These are phyloP conservation scores for Caenorhabditis afra DNA, from an alignment of 2,888 invertebrate genomes.

Conservation along the genomic window DNA sequence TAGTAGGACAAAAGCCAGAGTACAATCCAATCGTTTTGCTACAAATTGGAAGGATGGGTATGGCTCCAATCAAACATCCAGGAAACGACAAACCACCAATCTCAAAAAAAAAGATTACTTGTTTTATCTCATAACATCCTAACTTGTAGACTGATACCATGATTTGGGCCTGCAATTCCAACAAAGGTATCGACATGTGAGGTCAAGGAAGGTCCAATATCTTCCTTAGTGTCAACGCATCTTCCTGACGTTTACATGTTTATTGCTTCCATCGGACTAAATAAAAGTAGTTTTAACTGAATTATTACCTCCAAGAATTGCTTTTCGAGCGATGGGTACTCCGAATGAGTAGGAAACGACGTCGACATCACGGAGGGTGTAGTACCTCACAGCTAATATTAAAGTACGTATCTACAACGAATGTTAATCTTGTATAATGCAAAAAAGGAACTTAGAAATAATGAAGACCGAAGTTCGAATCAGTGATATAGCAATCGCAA, in stretches of 20 bases:
- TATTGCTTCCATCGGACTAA: no score
- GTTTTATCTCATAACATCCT: no score
- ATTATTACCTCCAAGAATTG: conserved; percentile 73
- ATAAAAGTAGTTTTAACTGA: no score
- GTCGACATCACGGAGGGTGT: conserved; percentile 74
- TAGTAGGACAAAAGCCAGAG: conserved; percentile 61
- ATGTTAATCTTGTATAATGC: no score
- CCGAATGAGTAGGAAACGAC: conserved; percentile 75
- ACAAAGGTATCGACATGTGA: conserved; percentile 75
- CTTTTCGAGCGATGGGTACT: conserved; percentile 76
- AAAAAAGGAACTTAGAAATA: no score
- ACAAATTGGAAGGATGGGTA: conserved; percentile 62
- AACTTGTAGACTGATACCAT: conserved; percentile 70
- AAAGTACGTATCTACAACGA: conserved; percentile 73
- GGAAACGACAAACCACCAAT: conserved; percentile 58
- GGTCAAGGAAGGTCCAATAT: conserved; percentile 71
- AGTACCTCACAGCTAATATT: conserved; percentile 74
- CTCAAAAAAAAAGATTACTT: conserved; percentile 7
- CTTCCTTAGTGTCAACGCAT: conserved; percentile 76
- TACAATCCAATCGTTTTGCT: conserved; percentile 60
- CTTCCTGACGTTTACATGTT: conserved; percentile 51
- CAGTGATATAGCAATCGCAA: no score
- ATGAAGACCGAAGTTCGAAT: no score
- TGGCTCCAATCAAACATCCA: conserved; percentile 62
- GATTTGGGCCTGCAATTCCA: conserved; percentile 79